Evolutionary conservation across 2,113 vertebrate species (phyloP).

Genomic region (Camarhynchus parvulus): DNA sequence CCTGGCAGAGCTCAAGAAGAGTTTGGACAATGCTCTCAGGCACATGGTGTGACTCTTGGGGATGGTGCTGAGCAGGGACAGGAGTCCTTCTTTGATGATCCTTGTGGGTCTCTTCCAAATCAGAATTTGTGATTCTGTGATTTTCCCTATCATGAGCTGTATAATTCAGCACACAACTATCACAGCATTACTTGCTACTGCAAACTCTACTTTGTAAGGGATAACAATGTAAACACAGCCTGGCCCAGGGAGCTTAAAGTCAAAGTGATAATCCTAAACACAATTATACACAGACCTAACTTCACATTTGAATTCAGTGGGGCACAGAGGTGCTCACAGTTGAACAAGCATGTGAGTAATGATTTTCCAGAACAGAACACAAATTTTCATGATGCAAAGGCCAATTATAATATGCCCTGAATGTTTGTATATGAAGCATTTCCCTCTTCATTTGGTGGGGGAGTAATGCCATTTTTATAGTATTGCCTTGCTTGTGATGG

Average conservation of each 20-base stretch:
- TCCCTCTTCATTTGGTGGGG: not conserved
- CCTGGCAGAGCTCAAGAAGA: not conserved
- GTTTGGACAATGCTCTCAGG: not conserved
- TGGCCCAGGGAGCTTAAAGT: not conserved
- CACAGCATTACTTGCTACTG: not conserved
- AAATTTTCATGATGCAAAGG: not conserved
- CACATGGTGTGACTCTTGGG: not conserved
- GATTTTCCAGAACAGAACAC: not conserved
- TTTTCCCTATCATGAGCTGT: not conserved
- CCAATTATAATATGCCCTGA: not conserved
- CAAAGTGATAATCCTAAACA: not conserved
- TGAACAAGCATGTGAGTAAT: not conserved
- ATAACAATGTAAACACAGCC: not conserved
- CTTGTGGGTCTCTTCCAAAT: not conserved
- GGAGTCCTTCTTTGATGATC: not conserved
- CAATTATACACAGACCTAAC: not conserved
- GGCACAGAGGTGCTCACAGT: not conserved
- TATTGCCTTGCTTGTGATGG: not conserved
- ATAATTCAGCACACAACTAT: not conserved
- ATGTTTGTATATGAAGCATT: not conserved
- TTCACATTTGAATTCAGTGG: not conserved
- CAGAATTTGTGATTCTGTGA: not conserved
- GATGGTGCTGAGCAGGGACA: not conserved
- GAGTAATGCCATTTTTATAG: not conserved
- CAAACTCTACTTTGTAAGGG: not conserved